Percentiles rank a stretch among this genome's conserved stretches.
Conservation (phyloP, 2,797 vertebrate genomes). For the Siniperca scherzeri region DNA sequence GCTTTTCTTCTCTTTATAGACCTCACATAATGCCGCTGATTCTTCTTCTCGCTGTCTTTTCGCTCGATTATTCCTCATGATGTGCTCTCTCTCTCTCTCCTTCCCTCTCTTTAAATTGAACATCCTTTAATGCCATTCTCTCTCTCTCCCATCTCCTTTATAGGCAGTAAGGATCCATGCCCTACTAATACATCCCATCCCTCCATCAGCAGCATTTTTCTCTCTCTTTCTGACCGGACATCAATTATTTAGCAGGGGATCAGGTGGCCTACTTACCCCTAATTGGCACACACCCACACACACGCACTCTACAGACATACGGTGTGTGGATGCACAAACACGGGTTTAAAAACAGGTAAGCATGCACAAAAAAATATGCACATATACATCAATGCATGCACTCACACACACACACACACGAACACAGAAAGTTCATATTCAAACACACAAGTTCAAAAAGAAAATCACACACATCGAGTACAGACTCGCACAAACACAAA, state of each 20-base stretch:
- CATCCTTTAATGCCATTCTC: background rate
- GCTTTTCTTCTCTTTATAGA: background rate
- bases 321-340: background rate
- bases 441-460: constrained; percentile 29
- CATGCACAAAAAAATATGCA: background rate
- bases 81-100: background rate
- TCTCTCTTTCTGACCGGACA: constrained; percentile 47
- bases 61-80: background rate
- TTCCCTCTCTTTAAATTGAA: background rate
- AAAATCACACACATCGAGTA: background rate
- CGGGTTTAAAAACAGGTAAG: constrained; percentile 18
- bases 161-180: background rate
- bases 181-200: background rate
- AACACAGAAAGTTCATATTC: background rate
- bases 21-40: background rate
- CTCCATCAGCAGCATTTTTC: constrained; percentile 28
- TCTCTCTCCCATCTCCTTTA: background rate
- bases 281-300: constrained; percentile 37
- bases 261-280: constrained; percentile 69
- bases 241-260: constrained; percentile 73
- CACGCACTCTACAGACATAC: background rate
- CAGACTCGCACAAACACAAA: background rate
- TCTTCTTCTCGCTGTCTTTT: background rate
- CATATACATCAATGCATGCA: background rate
- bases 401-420: background rate